Evolutionary conservation across 2,797 vertebrate species (phyloP).

Genomic region (Poeciliopsis gracilis): DNA sequence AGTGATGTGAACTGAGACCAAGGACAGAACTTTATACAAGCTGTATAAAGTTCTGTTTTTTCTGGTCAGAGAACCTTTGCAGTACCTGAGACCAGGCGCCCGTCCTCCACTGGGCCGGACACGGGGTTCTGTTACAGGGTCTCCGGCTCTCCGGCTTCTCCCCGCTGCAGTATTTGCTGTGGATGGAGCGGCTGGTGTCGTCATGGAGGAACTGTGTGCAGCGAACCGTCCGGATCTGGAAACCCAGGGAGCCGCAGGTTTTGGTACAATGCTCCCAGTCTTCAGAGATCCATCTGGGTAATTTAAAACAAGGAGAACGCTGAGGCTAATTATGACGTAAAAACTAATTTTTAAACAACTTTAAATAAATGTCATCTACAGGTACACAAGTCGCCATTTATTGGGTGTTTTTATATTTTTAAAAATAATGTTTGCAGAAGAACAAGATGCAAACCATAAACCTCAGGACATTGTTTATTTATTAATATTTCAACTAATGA

Average conservation of each 20-base stretch:
- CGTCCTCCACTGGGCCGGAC: slow-evolving; percentile 89
- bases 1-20: not conserved
- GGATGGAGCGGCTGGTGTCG: slow-evolving; percentile 88
- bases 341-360: not conserved
- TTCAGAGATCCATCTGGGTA: slow-evolving; percentile 88
- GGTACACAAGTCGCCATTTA: not conserved
- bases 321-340: not conserved
- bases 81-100: slow-evolving; percentile 90
- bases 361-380: not conserved
- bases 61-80: not conserved
- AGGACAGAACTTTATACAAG: not conserved
- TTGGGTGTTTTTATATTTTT: not conserved
- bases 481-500: not conserved
- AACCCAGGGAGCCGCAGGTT: slow-evolving; percentile 90
- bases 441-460: not conserved
- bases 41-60: not conserved
- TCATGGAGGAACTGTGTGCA: slow-evolving; percentile 89
- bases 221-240: slow-evolving; percentile 91
- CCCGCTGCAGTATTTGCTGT: slow-evolving; percentile 90
- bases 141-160: slow-evolving; percentile 90
- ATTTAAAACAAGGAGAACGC: not conserved
- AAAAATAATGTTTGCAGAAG: not conserved
- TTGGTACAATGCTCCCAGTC: slow-evolving; percentile 96
- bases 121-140: slow-evolving; percentile 86
- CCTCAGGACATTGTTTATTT: not conserved